Base-by-base conservation (phyloP, 2,888 invertebrate genomes). In the Iphiclides podalirius region DNA sequence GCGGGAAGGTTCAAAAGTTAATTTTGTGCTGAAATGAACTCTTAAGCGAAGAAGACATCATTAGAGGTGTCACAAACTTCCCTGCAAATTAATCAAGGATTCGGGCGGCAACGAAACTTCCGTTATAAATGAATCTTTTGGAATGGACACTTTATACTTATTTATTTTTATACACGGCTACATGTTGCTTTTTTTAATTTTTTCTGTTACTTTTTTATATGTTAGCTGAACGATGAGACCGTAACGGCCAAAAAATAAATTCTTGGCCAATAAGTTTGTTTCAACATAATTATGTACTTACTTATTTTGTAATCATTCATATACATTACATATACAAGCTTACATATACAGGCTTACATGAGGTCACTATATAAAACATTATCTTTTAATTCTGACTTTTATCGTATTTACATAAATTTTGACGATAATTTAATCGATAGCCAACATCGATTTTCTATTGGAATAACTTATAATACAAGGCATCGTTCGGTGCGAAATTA, bases 401-500 rank as follows among this genome's bases (percentile, higher is more conserved):
- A 4, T 6, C 4, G 20, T 20, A 20, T 20, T 20, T 20, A n/a
- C n/a, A 20, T 4, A 20, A 20, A 20, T 37, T 45, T 6, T 14
- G 12, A n/a, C 9, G 13, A 28, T 36, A 39, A 17, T 39, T 36
- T 23, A 17, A 16, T 28, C 20, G 2, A 33, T 20, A 20, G 20
- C 20, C 20, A 6, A n/a, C n/a, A n/a, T n/a, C n/a, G 31, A 31
- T 47, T 47, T 54, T 47, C 36, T 20, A 44, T 52, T 33, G 52
- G 46, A 62, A 63, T 61, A 67, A 68, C 72, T 72, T 78, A 77
- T 76, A 76, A 75, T 70, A 66, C 72, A 73, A 77, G 83, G 79
- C 78, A 79, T 76, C 79, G 79, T 79, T 82, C 78, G 76, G 77
- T 70, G 72, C 72, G 72, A 88, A 87, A 86, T 88, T 86, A 88